These are phyloP conservation scores for Halichondria panicea DNA, from an alignment of 37 sponge, comb jelly and placozoan genomes.

Conservation along the genomic window DNA sequence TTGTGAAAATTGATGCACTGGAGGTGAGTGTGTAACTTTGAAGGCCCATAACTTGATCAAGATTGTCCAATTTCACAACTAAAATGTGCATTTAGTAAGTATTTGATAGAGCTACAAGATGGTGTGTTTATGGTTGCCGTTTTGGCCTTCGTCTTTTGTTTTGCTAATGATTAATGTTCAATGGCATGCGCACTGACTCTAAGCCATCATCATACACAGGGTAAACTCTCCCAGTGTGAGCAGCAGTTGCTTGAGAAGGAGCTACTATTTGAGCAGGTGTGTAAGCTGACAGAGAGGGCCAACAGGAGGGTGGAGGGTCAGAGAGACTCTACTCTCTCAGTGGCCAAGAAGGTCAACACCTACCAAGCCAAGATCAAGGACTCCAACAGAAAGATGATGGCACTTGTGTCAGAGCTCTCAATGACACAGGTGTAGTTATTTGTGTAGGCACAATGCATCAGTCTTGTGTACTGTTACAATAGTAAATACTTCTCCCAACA, in stretches of 20 bases:
- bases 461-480: too few relatives aligned
- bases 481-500: neutral
- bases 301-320: slow-evolving; percentile 34
- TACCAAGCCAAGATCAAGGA: slow-evolving; percentile 89
- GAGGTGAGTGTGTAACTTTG: slow-evolving; percentile 35
- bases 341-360: slow-evolving; percentile 59
- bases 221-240: slow-evolving; percentile 71
- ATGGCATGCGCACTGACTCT: too few relatives aligned
- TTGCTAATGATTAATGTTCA: too few relatives aligned
- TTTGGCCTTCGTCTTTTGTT: too few relatives aligned
- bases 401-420: slow-evolving; percentile 90
- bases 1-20: slow-evolving; percentile 59
- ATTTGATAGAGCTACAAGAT: too few relatives aligned
- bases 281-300: slow-evolving; percentile 71
- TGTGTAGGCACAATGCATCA: neutral
- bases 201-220: too few relatives aligned
- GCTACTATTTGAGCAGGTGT: slow-evolving; percentile 90
- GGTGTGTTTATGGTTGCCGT: too few relatives aligned
- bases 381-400: slow-evolving; percentile 92
- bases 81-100: too few relatives aligned
- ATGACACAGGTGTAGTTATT: slow-evolving; percentile 79
- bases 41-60: neutral
- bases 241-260: slow-evolving; percentile 90
- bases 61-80: too few relatives aligned
- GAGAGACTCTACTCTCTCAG: slow-evolving; percentile 42